Conservation (phyloP, 2,888 invertebrate species). For the Metallyticus violacea region DNA sequence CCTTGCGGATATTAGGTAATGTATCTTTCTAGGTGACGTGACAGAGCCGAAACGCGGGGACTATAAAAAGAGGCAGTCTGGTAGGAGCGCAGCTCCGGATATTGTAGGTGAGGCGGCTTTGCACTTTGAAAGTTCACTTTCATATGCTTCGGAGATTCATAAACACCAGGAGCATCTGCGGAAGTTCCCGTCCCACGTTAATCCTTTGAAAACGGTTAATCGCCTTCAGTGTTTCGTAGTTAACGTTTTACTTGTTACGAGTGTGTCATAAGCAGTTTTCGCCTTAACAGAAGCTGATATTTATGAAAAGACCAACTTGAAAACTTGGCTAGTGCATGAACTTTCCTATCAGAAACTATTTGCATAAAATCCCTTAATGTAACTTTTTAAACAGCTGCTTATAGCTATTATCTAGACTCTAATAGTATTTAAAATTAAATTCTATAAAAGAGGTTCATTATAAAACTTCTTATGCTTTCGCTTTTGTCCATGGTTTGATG, state of each 20-base stretch:
- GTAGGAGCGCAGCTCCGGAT: not conserved
- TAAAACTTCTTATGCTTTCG: too few species aligned
- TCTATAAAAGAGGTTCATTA: too few species aligned
- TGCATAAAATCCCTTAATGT: too few species aligned
- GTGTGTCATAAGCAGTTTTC: not conserved
- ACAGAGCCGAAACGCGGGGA: not conserved
- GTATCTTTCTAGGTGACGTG: not conserved
- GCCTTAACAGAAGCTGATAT: not conserved
- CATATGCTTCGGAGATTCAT: too few species aligned
- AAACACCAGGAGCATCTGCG: too few species aligned
- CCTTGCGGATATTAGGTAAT: not conserved
- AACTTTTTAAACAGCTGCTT: too few species aligned
- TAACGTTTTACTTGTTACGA: not conserved
- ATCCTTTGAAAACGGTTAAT: not conserved
- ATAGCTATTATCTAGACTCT: too few species aligned
- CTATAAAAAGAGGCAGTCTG: not conserved
- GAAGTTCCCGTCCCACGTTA: not conserved
- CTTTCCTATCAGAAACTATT: too few species aligned
- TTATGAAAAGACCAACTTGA: not conserved
- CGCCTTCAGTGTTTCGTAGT: not conserved
- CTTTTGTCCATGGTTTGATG: too few species aligned
- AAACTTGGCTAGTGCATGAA: not conserved
- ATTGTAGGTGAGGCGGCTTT: not conserved
- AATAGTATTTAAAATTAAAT: too few species aligned
- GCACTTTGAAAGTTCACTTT: not conserved